phyloP scores from a whole-genome alignment of 2,113 vertebrate species.

The Charadrius vociferus region DNA sequence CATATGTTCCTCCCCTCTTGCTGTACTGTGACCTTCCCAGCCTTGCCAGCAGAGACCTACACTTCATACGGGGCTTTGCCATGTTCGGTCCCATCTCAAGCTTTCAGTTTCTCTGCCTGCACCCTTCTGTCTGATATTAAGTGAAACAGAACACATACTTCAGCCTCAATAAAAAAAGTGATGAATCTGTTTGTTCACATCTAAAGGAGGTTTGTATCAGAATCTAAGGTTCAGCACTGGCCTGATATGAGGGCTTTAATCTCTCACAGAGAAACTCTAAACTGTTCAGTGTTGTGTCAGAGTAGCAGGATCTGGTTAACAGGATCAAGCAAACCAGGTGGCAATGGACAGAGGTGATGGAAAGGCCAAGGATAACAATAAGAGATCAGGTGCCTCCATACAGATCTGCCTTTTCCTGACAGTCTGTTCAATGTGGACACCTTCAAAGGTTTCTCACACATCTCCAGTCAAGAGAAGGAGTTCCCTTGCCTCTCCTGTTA shows the following conservation, averaged over 20 bases:
- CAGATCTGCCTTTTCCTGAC: neutral
- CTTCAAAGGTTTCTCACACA: neutral
- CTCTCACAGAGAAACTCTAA: neutral
- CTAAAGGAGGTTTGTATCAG: neutral
- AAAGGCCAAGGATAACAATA: neutral
- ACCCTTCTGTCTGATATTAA: neutral
- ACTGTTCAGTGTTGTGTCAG: neutral
- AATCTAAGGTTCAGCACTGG: neutral
- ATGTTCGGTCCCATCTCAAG: neutral
- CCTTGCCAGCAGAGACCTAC: neutral
- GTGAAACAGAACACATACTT: neutral
- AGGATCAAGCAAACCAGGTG: neutral
- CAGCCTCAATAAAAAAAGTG: neutral
- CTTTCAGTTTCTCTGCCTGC: neutral
- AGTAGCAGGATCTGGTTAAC: neutral
- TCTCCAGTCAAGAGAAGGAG: neutral
- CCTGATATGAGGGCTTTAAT: neutral
- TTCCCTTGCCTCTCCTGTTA: neutral
- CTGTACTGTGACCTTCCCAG: fast-evolving
- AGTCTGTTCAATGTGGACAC: neutral
- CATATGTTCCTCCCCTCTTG: neutral
- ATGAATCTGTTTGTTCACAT: neutral
- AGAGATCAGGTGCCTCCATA: neutral
- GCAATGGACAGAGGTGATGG: neutral
- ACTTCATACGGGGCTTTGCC: neutral